Percentiles rank a stretch among this genome's conserved stretches.
These are phyloP conservation scores for Hydrotaea cyrtoneurina DNA, from an alignment of 2,888 invertebrate species.

Conservation along the genomic window DNA sequence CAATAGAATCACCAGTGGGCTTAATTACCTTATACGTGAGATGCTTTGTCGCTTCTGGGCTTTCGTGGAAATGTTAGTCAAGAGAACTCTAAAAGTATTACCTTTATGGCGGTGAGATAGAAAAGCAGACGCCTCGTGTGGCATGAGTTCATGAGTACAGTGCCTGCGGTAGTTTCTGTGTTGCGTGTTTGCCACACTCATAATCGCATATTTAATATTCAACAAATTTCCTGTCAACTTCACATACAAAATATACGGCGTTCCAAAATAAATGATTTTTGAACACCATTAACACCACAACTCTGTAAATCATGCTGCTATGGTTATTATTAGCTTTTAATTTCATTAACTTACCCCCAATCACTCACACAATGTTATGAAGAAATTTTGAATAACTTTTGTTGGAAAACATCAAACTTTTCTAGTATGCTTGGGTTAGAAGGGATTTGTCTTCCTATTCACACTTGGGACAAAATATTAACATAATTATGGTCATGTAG, in stretches of 20 bases:
- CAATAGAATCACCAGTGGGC: constrained; percentile 12
- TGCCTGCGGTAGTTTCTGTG: neutral
- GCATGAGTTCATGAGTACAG: neutral
- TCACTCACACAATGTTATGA: neutral
- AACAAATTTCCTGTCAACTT: neutral
- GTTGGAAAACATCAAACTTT: neutral
- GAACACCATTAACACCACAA: neutral
- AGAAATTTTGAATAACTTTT: neutral
- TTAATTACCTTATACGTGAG: neutral
- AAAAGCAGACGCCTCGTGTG: neutral
- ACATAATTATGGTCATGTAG: neutral
- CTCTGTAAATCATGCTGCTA: neutral
- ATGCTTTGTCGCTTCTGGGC: neutral
- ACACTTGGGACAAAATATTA: neutral
- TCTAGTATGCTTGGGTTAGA: neutral
- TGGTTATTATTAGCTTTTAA: neutral
- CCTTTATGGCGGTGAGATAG: neutral
- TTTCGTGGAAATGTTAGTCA: neutral
- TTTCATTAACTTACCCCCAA: constrained; percentile 3
- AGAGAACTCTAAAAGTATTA: neutral
- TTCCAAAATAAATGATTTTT: neutral
- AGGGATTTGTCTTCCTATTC: neutral
- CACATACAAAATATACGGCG: neutral
- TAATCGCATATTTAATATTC: neutral
- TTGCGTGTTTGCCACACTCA: neutral